phyloP scores from a whole-genome alignment of 2,888 invertebrate species.

The Carpatolechia fugitivella region DNA sequence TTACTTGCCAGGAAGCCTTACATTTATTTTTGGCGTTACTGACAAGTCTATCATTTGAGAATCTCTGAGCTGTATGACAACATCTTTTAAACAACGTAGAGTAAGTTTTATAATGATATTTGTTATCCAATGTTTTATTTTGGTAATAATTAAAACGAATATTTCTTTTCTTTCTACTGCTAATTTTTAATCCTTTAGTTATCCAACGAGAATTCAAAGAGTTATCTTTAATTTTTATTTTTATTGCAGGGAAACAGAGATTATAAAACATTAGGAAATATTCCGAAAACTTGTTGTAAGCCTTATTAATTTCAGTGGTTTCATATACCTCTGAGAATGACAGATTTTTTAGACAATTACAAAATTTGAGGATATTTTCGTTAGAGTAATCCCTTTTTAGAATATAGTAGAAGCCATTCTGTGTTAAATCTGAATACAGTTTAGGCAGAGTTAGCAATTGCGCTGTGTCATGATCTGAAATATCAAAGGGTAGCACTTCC shows the following conservation, averaged over 20 bases:
- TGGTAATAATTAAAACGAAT: conserved; percentile 10
- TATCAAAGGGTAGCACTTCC: neutral
- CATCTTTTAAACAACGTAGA: conserved; percentile 11
- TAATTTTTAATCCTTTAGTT: conserved; percentile 12
- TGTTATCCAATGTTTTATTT: neutral
- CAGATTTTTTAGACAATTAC: neutral
- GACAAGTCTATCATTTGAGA: neutral
- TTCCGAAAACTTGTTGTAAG: neutral
- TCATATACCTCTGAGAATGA: neutral
- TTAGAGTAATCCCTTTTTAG: neutral
- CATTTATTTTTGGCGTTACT: neutral
- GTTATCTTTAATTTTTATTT: neutral
- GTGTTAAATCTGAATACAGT: neutral
- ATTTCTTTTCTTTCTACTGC: conserved; percentile 9
- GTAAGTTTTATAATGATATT: conserved; percentile 8
- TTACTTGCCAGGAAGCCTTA: neutral
- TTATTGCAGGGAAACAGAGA: neutral
- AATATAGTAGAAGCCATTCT: neutral
- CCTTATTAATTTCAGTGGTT: neutral
- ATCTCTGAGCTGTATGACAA: neutral
- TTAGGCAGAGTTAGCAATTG: neutral
- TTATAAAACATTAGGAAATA: neutral
- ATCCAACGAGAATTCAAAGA: neutral
- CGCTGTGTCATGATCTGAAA: neutral
- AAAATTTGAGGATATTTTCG: neutral